Base-by-base conservation (phyloP, 2,113 vertebrate genomes). In the Elgaria multicarinata region DNA sequence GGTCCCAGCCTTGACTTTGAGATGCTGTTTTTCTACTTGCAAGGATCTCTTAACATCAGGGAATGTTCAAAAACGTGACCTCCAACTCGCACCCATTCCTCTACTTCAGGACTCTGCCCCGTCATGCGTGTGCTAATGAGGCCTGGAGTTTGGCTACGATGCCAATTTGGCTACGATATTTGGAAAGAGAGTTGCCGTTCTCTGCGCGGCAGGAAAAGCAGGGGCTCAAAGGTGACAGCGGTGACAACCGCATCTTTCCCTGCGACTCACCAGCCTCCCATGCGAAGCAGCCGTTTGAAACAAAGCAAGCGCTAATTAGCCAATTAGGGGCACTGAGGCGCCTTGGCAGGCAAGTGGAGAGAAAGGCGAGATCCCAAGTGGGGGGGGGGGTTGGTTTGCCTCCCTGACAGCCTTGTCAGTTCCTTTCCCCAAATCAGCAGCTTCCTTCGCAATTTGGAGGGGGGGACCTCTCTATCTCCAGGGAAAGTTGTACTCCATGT, bases 251-350 rank as follows among this genome's bases (percentile, higher is more conserved):
- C 28, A 24, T 74, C 64, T 39, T 46, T 81, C 9, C 3, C 55
- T 26, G 31, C 7, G 36, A 58, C 39, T 86, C 53, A 14, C 3
- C n/a, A 50, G 31, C 39, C 42, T 64, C 14, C 24, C 12, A 33
- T 33, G 62, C 1, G 31, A 71, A 86, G 31, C 31, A 3, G 4
- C 50, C 3, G 28, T 26, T 44, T 53, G 42, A 28, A 88, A 64
- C 79, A 83, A 62, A 39, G 83, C 76, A 62, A 80, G 33, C 9
- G 13, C 66, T 86, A 81, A 86, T 86, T 46, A 72, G 83, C 53
- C 89, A 64, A 62, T 74, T 64, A 46, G 75, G 39, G 44, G 1
- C 26, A 24, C 10, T 33, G 46, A 72, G 64, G 26, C 39, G 13
- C 74, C 53, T 84, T 1, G 44, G 80, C 18, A 4, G 44, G 44